Base-by-base conservation (phyloP, 2,113 vertebrate genomes). In the Sialia sialis region DNA sequence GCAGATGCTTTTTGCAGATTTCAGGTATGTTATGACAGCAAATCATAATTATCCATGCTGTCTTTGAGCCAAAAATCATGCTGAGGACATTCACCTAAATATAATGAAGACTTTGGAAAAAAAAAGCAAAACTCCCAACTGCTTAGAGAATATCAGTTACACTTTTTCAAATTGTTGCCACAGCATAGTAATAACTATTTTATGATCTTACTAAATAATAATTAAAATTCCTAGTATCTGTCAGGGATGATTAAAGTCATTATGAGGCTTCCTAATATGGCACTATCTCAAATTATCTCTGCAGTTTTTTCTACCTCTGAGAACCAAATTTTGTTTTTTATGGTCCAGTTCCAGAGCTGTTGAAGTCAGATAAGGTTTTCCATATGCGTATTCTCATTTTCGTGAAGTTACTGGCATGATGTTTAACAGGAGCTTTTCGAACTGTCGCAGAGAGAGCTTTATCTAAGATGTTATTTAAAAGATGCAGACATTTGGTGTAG, bases 321-420 rank as follows among this genome's bases (percentile, higher is more conserved):
- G 48, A 90, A 36, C 18, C 16, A 66, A 49, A 11, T 41, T 20
- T 36, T 41, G 23, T 49, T 43, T 38, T 36, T 25, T 32, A 15
- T 2, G 11, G 18, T 29, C 14, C 3, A 4, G 0, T 60, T 72
- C 36, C 64, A 29, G n/a, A 70, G 10, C 39, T 21, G 25, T 4
- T 80, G 30, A 44, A 36, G n/a, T 3, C 4, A 7, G 36, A 9
- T 22, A 9, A 36, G 8, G 7, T 16, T 77, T 73, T 43, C 44
- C 19, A 11, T 0, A 0, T 0, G 0, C 9, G 10, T 6, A 10
- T 11, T 8, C 13, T 41, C 43, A 9, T 64, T 27, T 38, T 11
- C 25, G 13, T 9, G 3, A 56, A 16, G 63, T n/a, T 21, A 6
- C 8, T 4, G 8, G 8, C n/a, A 9, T 1, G 36, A 10, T 26